These are phyloP conservation scores for Paelopatides confundens DNA, from an alignment of 53 echinoderm and acorn worm species.

Conservation along the genomic window DNA sequence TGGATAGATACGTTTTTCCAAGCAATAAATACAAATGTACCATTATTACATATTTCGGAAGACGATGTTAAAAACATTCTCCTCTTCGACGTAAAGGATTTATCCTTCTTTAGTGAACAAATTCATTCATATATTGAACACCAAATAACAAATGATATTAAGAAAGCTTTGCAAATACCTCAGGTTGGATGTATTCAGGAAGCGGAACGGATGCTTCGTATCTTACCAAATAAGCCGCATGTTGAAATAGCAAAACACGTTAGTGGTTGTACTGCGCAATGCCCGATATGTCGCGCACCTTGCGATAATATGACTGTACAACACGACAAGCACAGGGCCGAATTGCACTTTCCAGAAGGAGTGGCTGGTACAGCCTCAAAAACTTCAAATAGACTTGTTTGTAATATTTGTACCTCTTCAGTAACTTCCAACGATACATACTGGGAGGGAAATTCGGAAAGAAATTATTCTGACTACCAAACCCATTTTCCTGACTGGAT, in stretches of 20 bases:
- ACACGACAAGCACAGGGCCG: constrained; percentile 24
- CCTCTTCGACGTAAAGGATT: constrained; percentile 2
- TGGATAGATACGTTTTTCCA: background rate
- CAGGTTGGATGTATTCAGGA: background rate
- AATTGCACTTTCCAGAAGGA: constrained; percentile 33
- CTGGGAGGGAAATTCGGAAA: background rate
- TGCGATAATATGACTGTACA: constrained; percentile 24
- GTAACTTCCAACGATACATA: constrained; percentile 9
- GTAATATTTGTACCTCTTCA: constrained; percentile 28
- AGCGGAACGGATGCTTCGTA: background rate
- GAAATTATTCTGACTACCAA: constrained; percentile 2
- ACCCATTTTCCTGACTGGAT: constrained; percentile 28
- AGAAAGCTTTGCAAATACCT: background rate
- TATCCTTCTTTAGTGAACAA: background rate
- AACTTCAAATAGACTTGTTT: background rate
- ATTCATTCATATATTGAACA: background rate
- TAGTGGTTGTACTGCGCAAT: constrained; percentile 25
- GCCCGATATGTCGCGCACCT: constrained; percentile 37
- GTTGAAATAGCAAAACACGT: constrained; percentile 9
- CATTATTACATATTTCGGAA: background rate
- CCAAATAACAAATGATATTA: background rate
- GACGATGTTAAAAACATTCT: background rate
- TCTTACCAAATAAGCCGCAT: constrained; percentile 24
- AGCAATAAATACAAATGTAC: background rate
- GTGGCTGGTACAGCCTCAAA: background rate